Base-by-base conservation (phyloP, 2,888 invertebrate genomes). In the Lycocerus yunnanus region DNA sequence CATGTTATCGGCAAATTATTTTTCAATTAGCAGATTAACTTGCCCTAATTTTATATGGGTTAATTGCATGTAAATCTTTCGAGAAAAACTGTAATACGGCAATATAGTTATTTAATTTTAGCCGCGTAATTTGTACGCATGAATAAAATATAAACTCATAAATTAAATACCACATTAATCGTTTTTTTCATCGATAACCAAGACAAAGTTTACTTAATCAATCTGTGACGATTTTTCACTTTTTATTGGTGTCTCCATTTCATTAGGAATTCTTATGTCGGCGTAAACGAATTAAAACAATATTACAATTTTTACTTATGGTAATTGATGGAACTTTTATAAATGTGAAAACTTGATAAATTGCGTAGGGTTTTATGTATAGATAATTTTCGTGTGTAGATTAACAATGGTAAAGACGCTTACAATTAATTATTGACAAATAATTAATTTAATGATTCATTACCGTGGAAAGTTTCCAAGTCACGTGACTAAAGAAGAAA, bases 371-470 rank as follows among this genome's bases (percentile, higher is more conserved):
- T 21, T 67, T 15, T 73, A 60, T 20, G 60, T 73, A 73, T 73
- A 66, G 73, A 73, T 69, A 66, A 73, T 63, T 18, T 63, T 63
- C 18, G 13, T 13, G 61, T 20, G 11, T 69, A 58, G 66, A 63
- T 73, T 73, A 69, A 73, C 73, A 73, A 69, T 73, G 69, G 65
- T 73, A 69, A 24, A 69, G 68, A 72, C 68, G 60, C 65, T 15
- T 58, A 68, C 68, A 15, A 73, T 69, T 68, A 63, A 68, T 73
- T 68, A 69, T 73, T 73, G 66, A 69, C 73, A 69, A 73, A 69
- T 69, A 73, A 73, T 73, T 73, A 73, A 73, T 69, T 63, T 63
- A 63, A 69, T 73, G 69, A 73, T 73, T 67, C 69, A 69, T 73
- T 73, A 69, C 60, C 58, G 66, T 69, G 69, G 69, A 69, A 69